These are phyloP conservation scores for Acanthosoma haemorrhoidale DNA, from an alignment of 2,888 invertebrate genomes.

Conservation along the genomic window DNA sequence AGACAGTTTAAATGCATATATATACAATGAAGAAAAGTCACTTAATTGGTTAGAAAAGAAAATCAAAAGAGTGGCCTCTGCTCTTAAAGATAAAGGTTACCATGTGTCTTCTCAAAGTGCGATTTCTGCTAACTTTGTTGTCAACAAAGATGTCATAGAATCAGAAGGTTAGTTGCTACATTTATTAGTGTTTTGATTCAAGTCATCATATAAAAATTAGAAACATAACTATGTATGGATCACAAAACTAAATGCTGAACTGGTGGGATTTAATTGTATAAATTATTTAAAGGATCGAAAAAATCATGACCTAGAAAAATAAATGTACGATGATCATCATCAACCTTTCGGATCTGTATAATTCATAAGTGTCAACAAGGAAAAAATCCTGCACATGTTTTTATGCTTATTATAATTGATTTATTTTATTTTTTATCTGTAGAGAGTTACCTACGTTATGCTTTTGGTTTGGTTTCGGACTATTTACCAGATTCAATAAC, in stretches of 20 bases:
- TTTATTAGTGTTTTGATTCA: not conserved
- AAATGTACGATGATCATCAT: too few species aligned
- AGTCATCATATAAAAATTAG: not conserved
- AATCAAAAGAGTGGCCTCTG: constrained; percentile 58
- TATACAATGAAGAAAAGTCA: constrained; percentile 73
- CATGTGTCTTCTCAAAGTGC: constrained; percentile 66
- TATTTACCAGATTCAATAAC: constrained; percentile 67
- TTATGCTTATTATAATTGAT: too few species aligned
- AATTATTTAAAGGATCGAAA: too few species aligned
- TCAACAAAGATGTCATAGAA: constrained; percentile 55
- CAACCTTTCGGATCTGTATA: too few species aligned
- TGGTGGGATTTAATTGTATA: too few species aligned
- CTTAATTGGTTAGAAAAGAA: constrained; percentile 70
- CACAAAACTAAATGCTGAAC: not conserved
- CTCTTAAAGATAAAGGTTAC: constrained; percentile 61
- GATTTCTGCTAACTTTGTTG: constrained; percentile 69
- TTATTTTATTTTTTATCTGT: constrained; percentile 42
- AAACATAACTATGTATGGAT: not conserved
- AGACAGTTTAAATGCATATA: constrained; percentile 68
- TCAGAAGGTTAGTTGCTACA: constrained; percentile 48
- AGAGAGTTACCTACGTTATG: constrained; percentile 65
- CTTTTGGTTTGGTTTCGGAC: constrained; percentile 72
- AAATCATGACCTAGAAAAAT: too few species aligned
- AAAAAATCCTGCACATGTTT: too few species aligned
- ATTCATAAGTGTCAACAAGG: too few species aligned